Evolutionary conservation across 1,140 invertebrate species (phyloP).

Genomic region (Neuroterus valhalla): DNA sequence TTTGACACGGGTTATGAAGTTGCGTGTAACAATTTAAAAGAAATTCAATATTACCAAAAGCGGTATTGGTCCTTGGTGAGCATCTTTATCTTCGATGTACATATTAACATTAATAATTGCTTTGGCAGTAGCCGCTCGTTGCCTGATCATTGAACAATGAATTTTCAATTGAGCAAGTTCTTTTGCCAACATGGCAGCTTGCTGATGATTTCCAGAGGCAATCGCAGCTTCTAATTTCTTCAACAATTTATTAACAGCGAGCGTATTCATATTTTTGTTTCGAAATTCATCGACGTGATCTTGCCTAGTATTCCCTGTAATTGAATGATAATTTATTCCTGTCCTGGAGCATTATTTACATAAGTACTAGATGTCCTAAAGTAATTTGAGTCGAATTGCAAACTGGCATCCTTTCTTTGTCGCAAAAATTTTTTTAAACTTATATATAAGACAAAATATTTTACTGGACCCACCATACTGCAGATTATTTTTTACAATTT

Average conservation of each 20-base stretch:
- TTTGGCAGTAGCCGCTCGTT: slow-evolving; percentile 69
- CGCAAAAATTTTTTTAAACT: no score
- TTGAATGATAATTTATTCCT: background rate
- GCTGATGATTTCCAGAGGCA: slow-evolving; percentile 79
- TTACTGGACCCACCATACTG: no score
- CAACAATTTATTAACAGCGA: slow-evolving; percentile 80
- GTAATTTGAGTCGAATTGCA: no score
- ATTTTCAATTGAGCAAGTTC: slow-evolving; percentile 83
- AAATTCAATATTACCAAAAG: slow-evolving; percentile 75
- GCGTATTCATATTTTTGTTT: slow-evolving; percentile 74
- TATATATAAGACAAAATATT: no score
- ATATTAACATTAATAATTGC: slow-evolving; percentile 81
- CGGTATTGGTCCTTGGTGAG: slow-evolving; percentile 83
- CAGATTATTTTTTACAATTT: no score
- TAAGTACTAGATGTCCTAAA: no score
- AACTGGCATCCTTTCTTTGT: no score
- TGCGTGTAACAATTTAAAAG: background rate
- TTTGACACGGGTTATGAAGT: no score
- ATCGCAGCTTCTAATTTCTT: slow-evolving; percentile 82
- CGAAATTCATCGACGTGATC: background rate
- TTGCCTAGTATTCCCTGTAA: background rate
- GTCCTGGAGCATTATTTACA: no score
- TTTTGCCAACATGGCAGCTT: slow-evolving; percentile 81
- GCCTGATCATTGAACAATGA: slow-evolving; percentile 79
- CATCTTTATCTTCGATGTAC: slow-evolving; percentile 85